Evolutionary conservation across 2,797 vertebrate species (phyloP).

Genomic region (Craterocephalus amniculus): DNA sequence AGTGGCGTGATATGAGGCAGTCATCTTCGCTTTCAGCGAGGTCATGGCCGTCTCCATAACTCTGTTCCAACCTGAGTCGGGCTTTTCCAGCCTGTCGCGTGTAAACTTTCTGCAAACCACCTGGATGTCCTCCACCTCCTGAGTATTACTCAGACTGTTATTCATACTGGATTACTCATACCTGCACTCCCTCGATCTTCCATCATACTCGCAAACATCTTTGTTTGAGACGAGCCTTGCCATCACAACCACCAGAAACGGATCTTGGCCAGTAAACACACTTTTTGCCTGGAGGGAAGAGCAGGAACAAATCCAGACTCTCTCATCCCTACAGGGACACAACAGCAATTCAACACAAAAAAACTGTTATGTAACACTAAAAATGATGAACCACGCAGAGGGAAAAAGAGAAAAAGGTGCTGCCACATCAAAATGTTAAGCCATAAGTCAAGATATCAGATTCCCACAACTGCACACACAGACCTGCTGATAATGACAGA

Average conservation of each 20-base stretch:
- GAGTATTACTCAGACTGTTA: constrained; percentile 53
- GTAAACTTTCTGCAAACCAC: constrained; percentile 49
- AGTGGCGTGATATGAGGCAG: neutral
- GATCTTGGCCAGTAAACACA: constrained; percentile 40
- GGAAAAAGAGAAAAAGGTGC: constrained; percentile 2
- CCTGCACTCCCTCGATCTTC: constrained; percentile 22
- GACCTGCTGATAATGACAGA: neutral
- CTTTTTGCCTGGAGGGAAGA: constrained; percentile 27
- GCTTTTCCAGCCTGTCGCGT: constrained; percentile 43
- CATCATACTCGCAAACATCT: constrained; percentile 7
- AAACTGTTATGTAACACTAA: constrained; percentile 38
- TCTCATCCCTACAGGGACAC: neutral
- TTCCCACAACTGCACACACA: constrained; percentile 31
- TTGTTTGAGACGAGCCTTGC: neutral
- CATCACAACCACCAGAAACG: neutral
- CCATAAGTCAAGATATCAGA: constrained; percentile 28
- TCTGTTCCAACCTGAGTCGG: constrained; percentile 35
- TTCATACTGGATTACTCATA: constrained; percentile 55
- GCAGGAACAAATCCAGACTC: constrained; percentile 16
- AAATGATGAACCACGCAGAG: constrained; percentile 2
- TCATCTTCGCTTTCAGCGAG: neutral
- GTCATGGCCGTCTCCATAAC: constrained; percentile 13
- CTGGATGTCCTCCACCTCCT: constrained; percentile 57
- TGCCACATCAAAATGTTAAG: constrained; percentile 39
- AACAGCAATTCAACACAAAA: constrained; percentile 17